Percentiles rank a stretch among this genome's conserved stretches.
Evolutionary conservation across 2,888 invertebrate genomes (phyloP).

Genomic region (Prostheceraeus crozeri): DNA sequence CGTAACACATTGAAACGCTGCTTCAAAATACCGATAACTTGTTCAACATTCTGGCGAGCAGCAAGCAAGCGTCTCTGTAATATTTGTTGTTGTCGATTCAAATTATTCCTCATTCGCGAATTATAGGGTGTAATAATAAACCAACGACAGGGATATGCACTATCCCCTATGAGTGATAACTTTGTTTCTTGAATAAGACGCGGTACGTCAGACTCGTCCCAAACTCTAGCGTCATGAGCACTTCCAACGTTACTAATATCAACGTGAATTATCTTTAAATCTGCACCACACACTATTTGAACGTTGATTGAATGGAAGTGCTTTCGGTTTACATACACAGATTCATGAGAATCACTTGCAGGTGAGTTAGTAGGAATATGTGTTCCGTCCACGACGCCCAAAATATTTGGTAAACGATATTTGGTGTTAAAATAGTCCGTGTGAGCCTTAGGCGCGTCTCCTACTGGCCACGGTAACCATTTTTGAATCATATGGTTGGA

Average conservation of each 20-base stretch:
- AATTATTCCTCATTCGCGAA: slow-evolving; percentile 4
- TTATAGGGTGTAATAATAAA: slow-evolving; percentile 37
- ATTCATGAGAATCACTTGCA: slow-evolving; percentile 34
- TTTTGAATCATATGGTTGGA: not conserved
- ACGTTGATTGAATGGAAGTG: slow-evolving; percentile 43
- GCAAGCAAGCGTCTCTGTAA: not conserved
- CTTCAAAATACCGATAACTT: slow-evolving; percentile 10
- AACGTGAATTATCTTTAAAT: slow-evolving; percentile 40
- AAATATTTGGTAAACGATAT: slow-evolving; percentile 41
- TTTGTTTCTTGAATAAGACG: slow-evolving; percentile 9
- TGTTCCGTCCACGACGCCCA: slow-evolving; percentile 43
- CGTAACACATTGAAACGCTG: slow-evolving; percentile 13
- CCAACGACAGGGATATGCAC: slow-evolving; percentile 37
- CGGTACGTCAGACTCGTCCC: slow-evolving; percentile 35
- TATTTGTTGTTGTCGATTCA: not conserved
- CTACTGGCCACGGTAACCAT: slow-evolving; percentile 7
- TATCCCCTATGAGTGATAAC: slow-evolving; percentile 35
- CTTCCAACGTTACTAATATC: slow-evolving; percentile 42
- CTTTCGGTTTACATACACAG: slow-evolving; percentile 41
- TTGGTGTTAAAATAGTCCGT: not conserved
- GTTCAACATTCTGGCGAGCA: not conserved
- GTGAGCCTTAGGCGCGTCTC: not conserved
- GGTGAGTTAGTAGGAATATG: slow-evolving; percentile 42
- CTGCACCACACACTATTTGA: slow-evolving; percentile 41
- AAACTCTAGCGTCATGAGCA: slow-evolving; percentile 42